phyloP scores from a whole-genome alignment of 2,113 vertebrate genomes.

The Neotoma lepida region DNA sequence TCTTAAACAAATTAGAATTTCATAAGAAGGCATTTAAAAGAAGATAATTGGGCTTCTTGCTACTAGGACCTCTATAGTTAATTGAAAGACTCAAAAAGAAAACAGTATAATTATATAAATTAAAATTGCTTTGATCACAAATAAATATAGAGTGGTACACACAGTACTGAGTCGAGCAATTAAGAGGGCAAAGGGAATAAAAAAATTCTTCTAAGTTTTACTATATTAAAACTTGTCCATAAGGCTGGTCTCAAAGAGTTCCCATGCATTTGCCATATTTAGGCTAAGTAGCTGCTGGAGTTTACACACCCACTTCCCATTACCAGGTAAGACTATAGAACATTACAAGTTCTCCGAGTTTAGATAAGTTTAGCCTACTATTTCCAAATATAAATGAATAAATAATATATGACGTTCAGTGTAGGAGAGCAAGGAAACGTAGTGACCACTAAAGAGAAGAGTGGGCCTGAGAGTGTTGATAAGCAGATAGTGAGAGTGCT shows the following conservation, averaged over 20 bases:
- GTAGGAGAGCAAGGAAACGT: background rate
- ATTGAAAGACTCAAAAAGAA: constrained; percentile 35
- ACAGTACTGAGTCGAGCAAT: background rate
- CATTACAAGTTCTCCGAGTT: background rate
- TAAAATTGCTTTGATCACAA: constrained; percentile 17
- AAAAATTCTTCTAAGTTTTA: constrained; percentile 22
- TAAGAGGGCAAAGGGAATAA: background rate
- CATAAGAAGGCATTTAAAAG: constrained; percentile 36
- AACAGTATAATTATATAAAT: background rate
- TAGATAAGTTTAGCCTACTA: background rate
- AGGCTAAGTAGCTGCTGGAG: background rate
- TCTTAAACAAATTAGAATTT: constrained; percentile 59
- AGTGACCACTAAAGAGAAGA: background rate
- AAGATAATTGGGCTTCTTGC: constrained; percentile 48
- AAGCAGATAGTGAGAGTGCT: constrained; percentile 19
- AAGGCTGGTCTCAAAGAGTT: background rate
- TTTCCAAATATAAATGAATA: background rate
- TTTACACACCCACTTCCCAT: accelerated
- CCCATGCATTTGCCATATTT: background rate
- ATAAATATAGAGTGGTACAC: background rate
- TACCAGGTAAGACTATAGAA: background rate
- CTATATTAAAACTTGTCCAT: background rate
- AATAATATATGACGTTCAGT: background rate
- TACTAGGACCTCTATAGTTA: constrained; percentile 13
- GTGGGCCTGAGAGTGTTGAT: background rate